Conservation (phyloP, 1,140 invertebrate species). For the Drosophila pandora region DNA sequence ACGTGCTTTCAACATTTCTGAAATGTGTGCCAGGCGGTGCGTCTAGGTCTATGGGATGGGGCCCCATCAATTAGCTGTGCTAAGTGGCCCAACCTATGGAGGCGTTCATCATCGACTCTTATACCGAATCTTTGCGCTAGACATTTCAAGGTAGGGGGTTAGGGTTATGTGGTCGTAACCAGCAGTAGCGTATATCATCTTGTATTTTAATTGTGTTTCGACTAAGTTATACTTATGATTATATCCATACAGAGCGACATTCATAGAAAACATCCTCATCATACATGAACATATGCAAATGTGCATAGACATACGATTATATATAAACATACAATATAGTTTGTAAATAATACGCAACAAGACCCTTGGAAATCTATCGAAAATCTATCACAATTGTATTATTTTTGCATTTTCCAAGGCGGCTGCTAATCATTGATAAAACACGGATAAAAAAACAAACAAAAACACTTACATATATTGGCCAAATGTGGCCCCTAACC, state of each 20-base stretch:
- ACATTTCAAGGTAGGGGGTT: constrained; percentile 16
- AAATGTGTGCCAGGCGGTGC: constrained; percentile 63
- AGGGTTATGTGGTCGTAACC: constrained; percentile 27
- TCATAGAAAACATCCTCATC: constrained; percentile 62
- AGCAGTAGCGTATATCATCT: constrained; percentile 31
- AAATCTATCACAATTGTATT: constrained; percentile 67
- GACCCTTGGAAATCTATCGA: constrained; percentile 53
- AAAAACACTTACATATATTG: constrained; percentile 39
- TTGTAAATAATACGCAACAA: constrained; percentile 72
- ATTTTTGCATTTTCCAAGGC: constrained; percentile 77
- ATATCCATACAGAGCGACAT: constrained; percentile 52
- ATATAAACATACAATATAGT: constrained; percentile 63
- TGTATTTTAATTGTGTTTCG: constrained; percentile 60
- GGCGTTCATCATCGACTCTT: neutral
- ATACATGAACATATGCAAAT: constrained; percentile 48
- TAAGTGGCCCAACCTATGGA: constrained; percentile 11
- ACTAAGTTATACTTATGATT: constrained; percentile 51
- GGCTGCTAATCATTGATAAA: constrained; percentile 39
- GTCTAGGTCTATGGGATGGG: neutral
- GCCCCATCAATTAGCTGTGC: constrained; percentile 54
- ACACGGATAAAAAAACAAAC: neutral
- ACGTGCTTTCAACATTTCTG: constrained; percentile 75
- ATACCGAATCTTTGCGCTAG: constrained; percentile 14
- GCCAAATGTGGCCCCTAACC: constrained; percentile 32
- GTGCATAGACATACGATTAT: constrained; percentile 49